Evolutionary conservation across 1,140 invertebrate species (phyloP).

Genomic region (Drosophila nasuta): DNA sequence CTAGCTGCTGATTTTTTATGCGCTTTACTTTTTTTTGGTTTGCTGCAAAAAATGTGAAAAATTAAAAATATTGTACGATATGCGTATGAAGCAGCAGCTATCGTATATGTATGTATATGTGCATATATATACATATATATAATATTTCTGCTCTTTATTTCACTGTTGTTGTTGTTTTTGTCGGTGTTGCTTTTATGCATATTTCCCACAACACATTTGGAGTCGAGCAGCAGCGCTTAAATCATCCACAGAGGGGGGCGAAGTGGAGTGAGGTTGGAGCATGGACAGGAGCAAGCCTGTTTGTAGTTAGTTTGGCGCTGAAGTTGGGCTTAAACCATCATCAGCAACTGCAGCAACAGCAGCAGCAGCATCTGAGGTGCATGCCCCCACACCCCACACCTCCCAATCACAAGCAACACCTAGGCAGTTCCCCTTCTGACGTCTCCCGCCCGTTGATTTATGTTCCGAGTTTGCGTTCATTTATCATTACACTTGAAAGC

Average conservation of each 20-base stretch:
- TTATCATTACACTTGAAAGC: conserved; percentile 82
- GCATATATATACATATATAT: conserved; percentile 11
- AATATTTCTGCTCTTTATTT: conserved; percentile 15
- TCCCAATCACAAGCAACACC: not conserved
- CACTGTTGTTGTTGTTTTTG: conserved; percentile 34
- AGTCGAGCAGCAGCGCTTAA: conserved; percentile 72
- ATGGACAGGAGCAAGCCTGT: conserved; percentile 43
- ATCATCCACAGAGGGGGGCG: conserved; percentile 56
- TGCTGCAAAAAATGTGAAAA: conserved; percentile 62
- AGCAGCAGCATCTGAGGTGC: conserved; percentile 57
- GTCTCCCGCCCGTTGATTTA: conserved; percentile 59
- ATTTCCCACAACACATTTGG: conserved; percentile 80
- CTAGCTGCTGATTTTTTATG: not conserved
- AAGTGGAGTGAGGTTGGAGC: conserved; percentile 2
- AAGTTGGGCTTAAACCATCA: conserved; percentile 80
- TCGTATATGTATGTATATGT: conserved; percentile 22
- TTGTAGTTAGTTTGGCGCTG: conserved; percentile 72
- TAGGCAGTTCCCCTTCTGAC: not conserved
- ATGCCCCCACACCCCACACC: conserved; percentile 5
- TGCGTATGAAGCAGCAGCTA: conserved; percentile 18
- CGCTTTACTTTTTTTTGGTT: conserved; percentile 38
- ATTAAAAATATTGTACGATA: conserved; percentile 75
- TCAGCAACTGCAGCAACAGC: conserved; percentile 26
- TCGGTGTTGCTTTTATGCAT: conserved; percentile 77
- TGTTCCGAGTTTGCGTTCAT: conserved; percentile 80